These are phyloP conservation scores for Trachelus troglodyta DNA, from an alignment of 2,888 invertebrate genomes.

Conservation along the genomic window DNA sequence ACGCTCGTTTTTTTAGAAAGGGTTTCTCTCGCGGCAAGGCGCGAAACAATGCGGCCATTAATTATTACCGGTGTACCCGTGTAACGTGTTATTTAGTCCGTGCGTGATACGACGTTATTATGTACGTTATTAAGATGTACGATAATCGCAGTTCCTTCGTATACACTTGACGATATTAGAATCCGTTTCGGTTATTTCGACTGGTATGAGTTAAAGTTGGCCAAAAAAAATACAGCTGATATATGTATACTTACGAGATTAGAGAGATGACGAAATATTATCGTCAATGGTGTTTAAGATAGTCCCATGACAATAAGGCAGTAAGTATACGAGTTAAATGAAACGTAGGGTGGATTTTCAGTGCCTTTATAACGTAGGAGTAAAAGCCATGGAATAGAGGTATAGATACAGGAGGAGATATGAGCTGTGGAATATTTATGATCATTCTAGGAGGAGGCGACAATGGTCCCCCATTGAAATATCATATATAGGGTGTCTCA, in stretches of 20 bases:
- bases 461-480: slow-evolving; percentile 43
- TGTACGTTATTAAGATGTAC: slow-evolving; percentile 48
- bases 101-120: slow-evolving; percentile 46
- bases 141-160: slow-evolving; percentile 33
- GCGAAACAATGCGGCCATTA: slow-evolving; percentile 43
- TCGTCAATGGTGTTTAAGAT: neutral
- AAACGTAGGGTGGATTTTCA: slow-evolving; percentile 15
- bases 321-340: slow-evolving; percentile 12
- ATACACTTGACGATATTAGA: neutral
- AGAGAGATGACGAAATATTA: neutral
- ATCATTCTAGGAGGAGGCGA: slow-evolving; percentile 43
- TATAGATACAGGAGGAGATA: slow-evolving; percentile 31
- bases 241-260: neutral
- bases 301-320: neutral
- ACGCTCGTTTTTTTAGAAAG: neutral
- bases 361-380: slow-evolving; percentile 30
- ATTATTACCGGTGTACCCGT: slow-evolving; percentile 35
- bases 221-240: neutral
- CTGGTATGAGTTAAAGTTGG: neutral
- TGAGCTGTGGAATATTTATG: slow-evolving; percentile 54
- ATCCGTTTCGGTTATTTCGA: neutral
- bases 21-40: slow-evolving; percentile 15
- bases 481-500: slow-evolving; percentile 16
- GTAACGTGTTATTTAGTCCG: slow-evolving; percentile 45
- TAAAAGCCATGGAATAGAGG: slow-evolving; percentile 17